Conservation (phyloP, 2,113 vertebrate species). For the Eulemur macaco region DNA sequence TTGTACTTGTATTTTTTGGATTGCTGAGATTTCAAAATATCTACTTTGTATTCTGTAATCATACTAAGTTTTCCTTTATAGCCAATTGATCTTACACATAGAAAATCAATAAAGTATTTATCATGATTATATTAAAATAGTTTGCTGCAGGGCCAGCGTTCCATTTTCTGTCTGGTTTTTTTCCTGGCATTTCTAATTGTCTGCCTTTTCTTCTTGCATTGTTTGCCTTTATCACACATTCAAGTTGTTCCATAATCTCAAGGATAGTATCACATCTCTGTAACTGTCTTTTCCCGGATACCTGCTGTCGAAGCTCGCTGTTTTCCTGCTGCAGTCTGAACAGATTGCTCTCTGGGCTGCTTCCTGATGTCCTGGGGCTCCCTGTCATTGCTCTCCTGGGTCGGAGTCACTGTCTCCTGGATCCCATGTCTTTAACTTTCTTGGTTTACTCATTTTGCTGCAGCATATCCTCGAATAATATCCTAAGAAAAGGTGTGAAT, state of each 20-base stretch:
- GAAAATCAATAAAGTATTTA: not conserved
- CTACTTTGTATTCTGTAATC: not conserved
- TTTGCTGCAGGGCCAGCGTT: not conserved
- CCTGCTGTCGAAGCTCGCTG: not conserved
- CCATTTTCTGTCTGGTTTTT: not conserved
- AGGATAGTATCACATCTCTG: not conserved
- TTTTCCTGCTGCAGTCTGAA: not conserved
- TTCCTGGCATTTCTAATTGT: not conserved
- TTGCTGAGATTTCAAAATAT: not conserved
- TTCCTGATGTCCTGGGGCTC: not conserved
- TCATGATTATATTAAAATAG: not conserved
- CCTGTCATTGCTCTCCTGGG: not conserved
- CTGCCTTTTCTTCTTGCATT: not conserved
- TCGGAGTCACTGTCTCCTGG: not conserved
- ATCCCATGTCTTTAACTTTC: not conserved
- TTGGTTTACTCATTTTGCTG: not conserved
- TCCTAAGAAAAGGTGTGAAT: not conserved
- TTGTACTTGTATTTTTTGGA: not conserved
- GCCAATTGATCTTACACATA: not conserved
- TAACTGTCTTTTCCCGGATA: not conserved
- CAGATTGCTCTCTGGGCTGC: not conserved
- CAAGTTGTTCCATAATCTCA: not conserved
- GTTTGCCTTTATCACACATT: not conserved
- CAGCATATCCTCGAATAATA: not conserved
- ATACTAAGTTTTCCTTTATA: not conserved